These are phyloP conservation scores for Gallinago undulata DNA, from an alignment of 2,113 vertebrate species.

Conservation along the genomic window DNA sequence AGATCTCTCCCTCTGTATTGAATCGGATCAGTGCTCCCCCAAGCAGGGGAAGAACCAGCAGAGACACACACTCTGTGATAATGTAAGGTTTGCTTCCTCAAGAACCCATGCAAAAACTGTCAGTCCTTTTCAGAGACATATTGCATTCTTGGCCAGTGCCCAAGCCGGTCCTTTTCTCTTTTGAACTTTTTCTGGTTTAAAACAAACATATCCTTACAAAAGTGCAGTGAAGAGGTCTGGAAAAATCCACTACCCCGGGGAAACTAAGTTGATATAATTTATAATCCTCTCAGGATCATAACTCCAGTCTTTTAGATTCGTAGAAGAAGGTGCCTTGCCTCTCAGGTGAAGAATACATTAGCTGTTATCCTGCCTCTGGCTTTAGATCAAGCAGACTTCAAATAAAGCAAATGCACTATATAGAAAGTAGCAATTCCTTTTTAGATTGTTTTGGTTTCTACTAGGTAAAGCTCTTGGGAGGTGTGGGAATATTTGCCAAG, in stretches of 20 bases:
- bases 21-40: not conserved
- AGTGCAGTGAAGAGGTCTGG: not conserved
- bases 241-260: not conserved
- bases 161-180: not conserved
- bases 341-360: not conserved
- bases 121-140: not conserved
- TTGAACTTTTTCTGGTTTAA: not conserved
- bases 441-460: not conserved
- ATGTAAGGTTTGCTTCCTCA: not conserved
- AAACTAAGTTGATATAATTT: not conserved
- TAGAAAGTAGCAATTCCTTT: not conserved
- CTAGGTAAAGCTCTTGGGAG: not conserved
- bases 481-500: not conserved
- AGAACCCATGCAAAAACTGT: not conserved
- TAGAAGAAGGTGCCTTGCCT: not conserved
- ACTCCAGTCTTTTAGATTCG: not conserved
- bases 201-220: not conserved
- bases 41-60: not conserved
- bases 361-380: not conserved
- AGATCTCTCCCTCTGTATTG: not conserved
- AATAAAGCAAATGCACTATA: not conserved
- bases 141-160: not conserved
- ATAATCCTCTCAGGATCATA: not conserved
- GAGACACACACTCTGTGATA: not conserved
- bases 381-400: conserved; percentile 5